phyloP scores from a whole-genome alignment of 2,797 vertebrate species.

The Poeciliopsis infans region DNA sequence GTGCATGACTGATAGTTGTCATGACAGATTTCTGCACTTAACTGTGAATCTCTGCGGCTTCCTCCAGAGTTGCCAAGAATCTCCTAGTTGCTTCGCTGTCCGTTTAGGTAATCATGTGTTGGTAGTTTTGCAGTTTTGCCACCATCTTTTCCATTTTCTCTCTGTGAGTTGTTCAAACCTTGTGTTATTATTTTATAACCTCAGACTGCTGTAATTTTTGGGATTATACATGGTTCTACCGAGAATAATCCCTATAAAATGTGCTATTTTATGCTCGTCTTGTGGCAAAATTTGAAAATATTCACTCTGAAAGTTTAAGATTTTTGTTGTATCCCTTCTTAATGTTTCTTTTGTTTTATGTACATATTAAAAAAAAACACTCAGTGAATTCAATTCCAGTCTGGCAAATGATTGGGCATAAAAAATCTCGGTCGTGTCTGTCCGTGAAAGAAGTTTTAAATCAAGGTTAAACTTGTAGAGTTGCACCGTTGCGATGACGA shows the following conservation, averaged over 20 bases:
- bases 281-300: neutral
- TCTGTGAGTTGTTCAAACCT: neutral
- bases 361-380: no score
- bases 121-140: neutral
- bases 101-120: neutral
- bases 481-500: neutral
- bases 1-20: neutral
- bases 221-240: neutral
- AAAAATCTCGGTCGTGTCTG: neutral
- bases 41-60: neutral
- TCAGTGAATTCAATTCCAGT: neutral
- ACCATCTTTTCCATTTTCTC: neutral
- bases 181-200: neutral
- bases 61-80: neutral
- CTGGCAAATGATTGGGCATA: neutral
- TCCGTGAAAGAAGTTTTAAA: neutral
- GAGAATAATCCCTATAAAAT: neutral
- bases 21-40: neutral
- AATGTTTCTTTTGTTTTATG: neutral
- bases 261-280: neutral
- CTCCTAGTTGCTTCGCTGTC: neutral
- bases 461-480: neutral
- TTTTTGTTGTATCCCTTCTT: neutral
- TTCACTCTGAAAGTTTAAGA: neutral
- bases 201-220: neutral